These are phyloP conservation scores for Pagetopsis macropterus DNA, from an alignment of 2,797 vertebrate species.

Conservation along the genomic window DNA sequence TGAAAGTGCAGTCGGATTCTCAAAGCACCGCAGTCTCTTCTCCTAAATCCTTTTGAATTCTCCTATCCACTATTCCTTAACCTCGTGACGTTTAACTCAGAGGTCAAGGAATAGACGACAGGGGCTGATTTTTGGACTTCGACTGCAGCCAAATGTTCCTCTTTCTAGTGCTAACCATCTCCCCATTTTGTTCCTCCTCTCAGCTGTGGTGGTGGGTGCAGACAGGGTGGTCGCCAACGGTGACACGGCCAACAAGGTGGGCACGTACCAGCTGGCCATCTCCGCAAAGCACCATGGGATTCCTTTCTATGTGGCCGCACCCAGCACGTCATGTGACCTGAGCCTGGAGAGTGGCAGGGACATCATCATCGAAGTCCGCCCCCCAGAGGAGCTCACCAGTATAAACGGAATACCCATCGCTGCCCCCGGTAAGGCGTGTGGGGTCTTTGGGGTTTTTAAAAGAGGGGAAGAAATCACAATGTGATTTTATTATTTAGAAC, in stretches of 20 bases:
- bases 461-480: neutral
- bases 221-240: slow-evolving; percentile 93
- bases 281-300: slow-evolving; percentile 89
- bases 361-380: slow-evolving; percentile 92
- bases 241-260: slow-evolving; percentile 94
- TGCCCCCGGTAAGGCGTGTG: slow-evolving; percentile 81
- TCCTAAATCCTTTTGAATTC: no score
- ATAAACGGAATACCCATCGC: slow-evolving; percentile 88
- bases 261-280: slow-evolving; percentile 93
- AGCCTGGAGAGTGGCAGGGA: slow-evolving; percentile 85
- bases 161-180: neutral
- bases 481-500: neutral
- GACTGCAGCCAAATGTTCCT: no score
- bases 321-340: slow-evolving; percentile 92
- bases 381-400: slow-evolving; percentile 88
- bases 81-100: no score
- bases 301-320: slow-evolving; percentile 94
- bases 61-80: no score
- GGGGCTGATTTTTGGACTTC: no score
- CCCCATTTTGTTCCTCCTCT: neutral
- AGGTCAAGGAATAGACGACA: no score
- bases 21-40: no score
- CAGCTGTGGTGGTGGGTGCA: slow-evolving; percentile 92
- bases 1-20: no score
- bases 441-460: neutral